Evolutionary conservation across 2,888 invertebrate species (phyloP).

Genomic region (Idaea straminata): DNA sequence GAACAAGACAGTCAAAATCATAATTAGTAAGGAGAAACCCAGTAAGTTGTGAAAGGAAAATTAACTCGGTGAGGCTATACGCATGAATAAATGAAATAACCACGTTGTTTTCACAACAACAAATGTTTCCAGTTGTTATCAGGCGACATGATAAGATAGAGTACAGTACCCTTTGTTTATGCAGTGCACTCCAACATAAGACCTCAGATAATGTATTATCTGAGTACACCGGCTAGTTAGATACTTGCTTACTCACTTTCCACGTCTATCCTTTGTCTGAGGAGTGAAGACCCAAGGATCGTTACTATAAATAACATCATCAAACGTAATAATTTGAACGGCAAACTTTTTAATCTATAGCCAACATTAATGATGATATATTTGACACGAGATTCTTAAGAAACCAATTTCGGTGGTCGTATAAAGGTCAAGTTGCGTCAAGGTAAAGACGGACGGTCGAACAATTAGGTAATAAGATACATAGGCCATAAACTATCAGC

Average conservation of each 20-base stretch:
- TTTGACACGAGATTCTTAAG: constrained; percentile 16
- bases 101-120: constrained; percentile 51
- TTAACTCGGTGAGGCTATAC: constrained; percentile 32
- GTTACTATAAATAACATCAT: background rate
- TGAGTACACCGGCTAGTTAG: constrained; percentile 48
- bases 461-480: constrained; percentile 15
- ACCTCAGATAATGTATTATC: constrained; percentile 67
- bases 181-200: constrained; percentile 60
- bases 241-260: constrained; percentile 58
- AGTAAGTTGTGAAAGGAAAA: constrained; percentile 31
- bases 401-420: constrained; percentile 15
- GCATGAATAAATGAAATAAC: constrained; percentile 37
- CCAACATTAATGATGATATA: constrained; percentile 11
- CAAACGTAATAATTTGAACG: background rate
- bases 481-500: background rate
- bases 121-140: constrained; percentile 63
- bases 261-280: constrained; percentile 51
- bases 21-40: constrained; percentile 23
- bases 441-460: constrained; percentile 15
- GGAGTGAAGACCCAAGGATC: constrained; percentile 13
- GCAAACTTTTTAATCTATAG: background rate
- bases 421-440: constrained; percentile 21
- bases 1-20: constrained; percentile 9
- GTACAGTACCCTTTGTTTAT: constrained; percentile 70
- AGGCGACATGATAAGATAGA: constrained; percentile 66